These are phyloP conservation scores for Ctenicera cuprea DNA, from an alignment of 2,888 invertebrate genomes.

Conservation along the genomic window DNA sequence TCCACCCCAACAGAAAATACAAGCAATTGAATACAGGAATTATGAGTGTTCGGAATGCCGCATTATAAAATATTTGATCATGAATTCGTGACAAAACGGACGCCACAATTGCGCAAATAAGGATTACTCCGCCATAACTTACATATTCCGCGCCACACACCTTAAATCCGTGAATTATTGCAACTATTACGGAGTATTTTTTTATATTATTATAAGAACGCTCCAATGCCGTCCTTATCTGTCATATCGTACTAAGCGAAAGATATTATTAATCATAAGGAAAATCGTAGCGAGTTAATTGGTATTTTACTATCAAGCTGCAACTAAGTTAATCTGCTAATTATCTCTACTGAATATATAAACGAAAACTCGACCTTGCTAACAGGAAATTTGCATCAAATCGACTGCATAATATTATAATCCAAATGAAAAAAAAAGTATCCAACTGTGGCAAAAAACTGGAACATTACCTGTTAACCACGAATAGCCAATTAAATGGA, in stretches of 20 bases:
- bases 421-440: conserved; percentile 16
- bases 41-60: conserved; percentile 62
- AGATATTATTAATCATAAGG: conserved; percentile 20
- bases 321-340: conserved; percentile 15
- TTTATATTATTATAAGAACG: background rate
- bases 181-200: conserved; percentile 16
- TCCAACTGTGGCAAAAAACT: conserved; percentile 22
- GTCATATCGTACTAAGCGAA: conserved; percentile 15
- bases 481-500: conserved; percentile 4
- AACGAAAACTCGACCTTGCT: conserved; percentile 21
- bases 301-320: conserved; percentile 17
- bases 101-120: conserved; percentile 63
- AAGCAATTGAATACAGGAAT: conserved; percentile 64
- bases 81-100: conserved; percentile 65
- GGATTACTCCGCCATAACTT: conserved; percentile 56
- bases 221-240: conserved; percentile 30
- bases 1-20: conserved; percentile 60
- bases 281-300: conserved; percentile 12
- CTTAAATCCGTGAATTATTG: conserved; percentile 43
- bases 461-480: conserved; percentile 26
- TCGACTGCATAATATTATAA: conserved; percentile 13
- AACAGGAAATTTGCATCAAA: conserved; percentile 25
- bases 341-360: conserved; percentile 2
- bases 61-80: conserved; percentile 29
- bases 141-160: conserved; percentile 42